phyloP scores from a whole-genome alignment of 2,797 vertebrate species.

The Notamacropus eugenii region DNA sequence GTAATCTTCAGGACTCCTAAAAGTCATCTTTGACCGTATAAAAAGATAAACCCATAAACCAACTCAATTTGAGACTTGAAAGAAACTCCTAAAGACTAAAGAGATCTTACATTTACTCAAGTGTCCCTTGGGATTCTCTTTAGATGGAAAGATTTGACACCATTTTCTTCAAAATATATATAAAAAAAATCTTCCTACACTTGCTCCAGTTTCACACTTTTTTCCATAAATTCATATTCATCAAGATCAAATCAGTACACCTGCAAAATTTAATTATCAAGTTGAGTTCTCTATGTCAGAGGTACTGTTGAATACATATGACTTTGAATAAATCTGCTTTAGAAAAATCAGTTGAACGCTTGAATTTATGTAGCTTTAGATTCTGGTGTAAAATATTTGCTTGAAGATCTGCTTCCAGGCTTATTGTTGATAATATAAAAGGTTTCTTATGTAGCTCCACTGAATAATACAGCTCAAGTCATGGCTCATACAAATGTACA shows the following conservation, averaged over 20 bases:
- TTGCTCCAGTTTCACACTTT: constrained; percentile 10
- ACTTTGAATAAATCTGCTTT: constrained; percentile 31
- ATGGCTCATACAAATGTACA: too few relatives aligned
- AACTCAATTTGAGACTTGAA: background rate
- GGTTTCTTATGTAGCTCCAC: background rate
- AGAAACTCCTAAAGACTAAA: background rate
- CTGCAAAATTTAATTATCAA: constrained; percentile 21
- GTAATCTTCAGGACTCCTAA: background rate
- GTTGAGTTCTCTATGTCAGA: constrained; percentile 37
- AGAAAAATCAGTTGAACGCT: background rate
- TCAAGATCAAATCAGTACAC: constrained; percentile 4
- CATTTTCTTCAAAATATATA: background rate
- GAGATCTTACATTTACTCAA: background rate
- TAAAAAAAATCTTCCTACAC: background rate
- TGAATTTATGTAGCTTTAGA: background rate
- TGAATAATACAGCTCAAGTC: background rate
- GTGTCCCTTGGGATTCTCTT: constrained; percentile 21
- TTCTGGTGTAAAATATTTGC: background rate
- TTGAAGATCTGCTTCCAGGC: background rate
- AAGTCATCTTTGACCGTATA: background rate
- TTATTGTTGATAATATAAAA: background rate
- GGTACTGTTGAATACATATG: background rate
- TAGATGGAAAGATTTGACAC: background rate
- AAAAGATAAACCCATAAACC: background rate
- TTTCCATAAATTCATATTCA: constrained; percentile 12